phyloP scores from a whole-genome alignment of 1,140 invertebrate species.

The Melitaea cinxia region DNA sequence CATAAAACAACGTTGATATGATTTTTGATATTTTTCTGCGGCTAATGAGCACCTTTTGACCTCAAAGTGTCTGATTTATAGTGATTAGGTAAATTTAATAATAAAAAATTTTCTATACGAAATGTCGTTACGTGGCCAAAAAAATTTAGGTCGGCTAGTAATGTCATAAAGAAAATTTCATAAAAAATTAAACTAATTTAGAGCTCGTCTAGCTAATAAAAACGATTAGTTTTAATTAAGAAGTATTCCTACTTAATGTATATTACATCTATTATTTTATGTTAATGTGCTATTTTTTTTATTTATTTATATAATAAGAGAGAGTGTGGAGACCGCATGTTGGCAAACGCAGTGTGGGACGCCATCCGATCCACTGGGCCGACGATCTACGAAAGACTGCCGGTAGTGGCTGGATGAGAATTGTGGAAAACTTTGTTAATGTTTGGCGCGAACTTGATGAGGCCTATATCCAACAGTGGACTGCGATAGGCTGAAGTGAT shows the following conservation, averaged over 20 bases:
- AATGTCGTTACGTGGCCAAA: conserved; percentile 6
- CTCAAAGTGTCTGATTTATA: conserved; percentile 38
- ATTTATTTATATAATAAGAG: too few species aligned
- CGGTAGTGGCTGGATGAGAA: too few species aligned
- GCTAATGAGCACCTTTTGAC: conserved; percentile 34
- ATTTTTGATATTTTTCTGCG: conserved; percentile 38
- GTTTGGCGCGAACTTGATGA: too few species aligned
- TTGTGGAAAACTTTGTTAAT: too few species aligned
- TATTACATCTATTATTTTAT: not conserved
- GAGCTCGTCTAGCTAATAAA: not conserved
- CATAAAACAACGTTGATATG: conserved; percentile 41
- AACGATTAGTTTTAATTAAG: not conserved
- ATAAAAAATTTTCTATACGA: conserved; percentile 16
- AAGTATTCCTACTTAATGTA: too few species aligned
- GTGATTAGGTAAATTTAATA: conserved; percentile 35
- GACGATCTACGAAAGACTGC: too few species aligned
- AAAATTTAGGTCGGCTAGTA: conserved; percentile 16
- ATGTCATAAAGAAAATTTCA: not conserved
- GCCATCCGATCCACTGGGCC: too few species aligned
- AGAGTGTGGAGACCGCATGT: too few species aligned
- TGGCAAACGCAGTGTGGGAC: too few species aligned
- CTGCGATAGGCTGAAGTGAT: too few species aligned
- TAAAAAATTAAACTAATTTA: not conserved
- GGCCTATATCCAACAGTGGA: too few species aligned
- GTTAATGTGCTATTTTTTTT: too few species aligned